A percentile compares a stretch with the other conserved stretches of the same genome.
phyloP scores from a whole-genome alignment of 2,888 invertebrate species.

The Erannis defoliaria region DNA sequence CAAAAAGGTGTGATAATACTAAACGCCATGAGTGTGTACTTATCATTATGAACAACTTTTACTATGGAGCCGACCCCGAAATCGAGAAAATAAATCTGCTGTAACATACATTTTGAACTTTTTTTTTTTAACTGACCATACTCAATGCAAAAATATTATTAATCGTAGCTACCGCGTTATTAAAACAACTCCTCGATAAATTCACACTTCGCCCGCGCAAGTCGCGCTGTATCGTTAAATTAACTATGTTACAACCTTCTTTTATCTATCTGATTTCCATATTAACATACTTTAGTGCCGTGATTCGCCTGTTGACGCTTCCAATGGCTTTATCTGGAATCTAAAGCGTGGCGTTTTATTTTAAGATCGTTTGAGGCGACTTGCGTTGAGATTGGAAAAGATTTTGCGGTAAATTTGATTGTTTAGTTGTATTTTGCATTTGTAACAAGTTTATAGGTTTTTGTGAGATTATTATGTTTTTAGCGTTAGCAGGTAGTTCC shows the following conservation, averaged over 20 bases:
- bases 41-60: too few species aligned
- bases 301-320: slow-evolving; percentile 65
- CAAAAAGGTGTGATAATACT: too few species aligned
- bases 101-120: too few species aligned
- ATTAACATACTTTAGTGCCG: slow-evolving; percentile 66
- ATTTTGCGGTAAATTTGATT: not conserved
- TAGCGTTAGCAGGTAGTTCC: not conserved
- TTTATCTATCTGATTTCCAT: slow-evolving; percentile 74
- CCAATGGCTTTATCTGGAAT: slow-evolving; percentile 69
- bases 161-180: slow-evolving; percentile 36
- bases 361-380: slow-evolving; percentile 40
- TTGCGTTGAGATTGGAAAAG: slow-evolving; percentile 12
- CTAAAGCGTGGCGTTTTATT: slow-evolving; percentile 59
- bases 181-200: slow-evolving; percentile 47
- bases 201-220: slow-evolving; percentile 50
- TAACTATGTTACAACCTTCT: slow-evolving; percentile 70
- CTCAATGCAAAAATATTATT: not conserved
- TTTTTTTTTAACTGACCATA: too few species aligned
- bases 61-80: too few species aligned
- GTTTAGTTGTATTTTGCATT: not conserved
- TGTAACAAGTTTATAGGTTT: not conserved
- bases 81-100: too few species aligned
- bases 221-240: slow-evolving; percentile 58
- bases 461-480: not conserved
- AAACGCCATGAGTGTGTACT: too few species aligned